These are phyloP conservation scores for Drosophila atroscutellata DNA, from an alignment of 2,888 invertebrate species.

Conservation along the genomic window DNA sequence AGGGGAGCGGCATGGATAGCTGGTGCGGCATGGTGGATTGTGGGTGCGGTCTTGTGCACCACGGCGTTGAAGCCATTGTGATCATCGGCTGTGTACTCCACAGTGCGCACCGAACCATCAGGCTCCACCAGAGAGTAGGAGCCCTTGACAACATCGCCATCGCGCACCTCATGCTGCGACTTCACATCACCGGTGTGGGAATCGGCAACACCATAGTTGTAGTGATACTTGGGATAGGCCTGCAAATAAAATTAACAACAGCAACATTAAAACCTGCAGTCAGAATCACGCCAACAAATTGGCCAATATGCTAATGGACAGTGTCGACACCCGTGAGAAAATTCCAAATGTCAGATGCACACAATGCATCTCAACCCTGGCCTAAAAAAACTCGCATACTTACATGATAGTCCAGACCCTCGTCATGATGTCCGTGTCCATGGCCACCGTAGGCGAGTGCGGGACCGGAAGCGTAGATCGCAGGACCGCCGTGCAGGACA, in stretches of 20 bases:
- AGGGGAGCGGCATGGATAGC: constrained; percentile 63
- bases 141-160: constrained; percentile 85
- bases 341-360: constrained; percentile 60
- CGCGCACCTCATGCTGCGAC: constrained; percentile 85
- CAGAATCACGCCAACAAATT: constrained; percentile 18
- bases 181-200: constrained; percentile 85
- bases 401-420: constrained; percentile 84
- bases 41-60: constrained; percentile 84
- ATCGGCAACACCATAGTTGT: constrained; percentile 85
- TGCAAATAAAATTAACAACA: constrained; percentile 35
- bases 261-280: constrained; percentile 8
- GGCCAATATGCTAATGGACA: constrained; percentile 49
- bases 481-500: constrained; percentile 82
- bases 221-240: constrained; percentile 85
- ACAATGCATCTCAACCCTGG: constrained; percentile 35
- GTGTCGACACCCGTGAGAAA: constrained; percentile 41
- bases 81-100: constrained; percentile 85
- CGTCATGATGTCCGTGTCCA: constrained; percentile 72
- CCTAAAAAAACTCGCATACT: constrained; percentile 56
- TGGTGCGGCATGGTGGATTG: constrained; percentile 80
- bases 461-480: constrained; percentile 80
- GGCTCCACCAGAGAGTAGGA: constrained; percentile 85
- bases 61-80: constrained; percentile 85
- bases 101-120: constrained; percentile 85
- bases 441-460: constrained; percentile 72